Evolutionary conservation across 2,113 vertebrate genomes (phyloP).

Genomic region (Phaetusa simplex): DNA sequence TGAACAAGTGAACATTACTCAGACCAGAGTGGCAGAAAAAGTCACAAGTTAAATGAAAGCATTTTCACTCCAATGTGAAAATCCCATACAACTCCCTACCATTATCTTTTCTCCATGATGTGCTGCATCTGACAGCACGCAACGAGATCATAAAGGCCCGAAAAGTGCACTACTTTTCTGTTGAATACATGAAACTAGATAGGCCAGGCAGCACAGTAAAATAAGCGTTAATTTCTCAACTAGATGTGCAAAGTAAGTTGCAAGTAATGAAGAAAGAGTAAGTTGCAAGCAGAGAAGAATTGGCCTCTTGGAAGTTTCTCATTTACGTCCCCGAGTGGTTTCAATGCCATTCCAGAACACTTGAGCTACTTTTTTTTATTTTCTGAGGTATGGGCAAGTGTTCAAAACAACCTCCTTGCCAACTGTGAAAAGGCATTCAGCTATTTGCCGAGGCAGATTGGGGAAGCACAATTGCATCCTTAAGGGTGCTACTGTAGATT

Average conservation of each 20-base stretch:
- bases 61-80: not conserved
- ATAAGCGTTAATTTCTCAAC: not conserved
- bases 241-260: fast-evolving
- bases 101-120: not conserved
- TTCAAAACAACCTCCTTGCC: not conserved
- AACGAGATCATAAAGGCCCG: not conserved
- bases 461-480: not conserved
- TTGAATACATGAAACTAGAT: not conserved
- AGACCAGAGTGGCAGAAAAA: not conserved
- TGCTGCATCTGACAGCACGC: not conserved
- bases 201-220: not conserved
- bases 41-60: not conserved
- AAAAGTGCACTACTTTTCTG: not conserved
- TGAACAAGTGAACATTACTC: not conserved
- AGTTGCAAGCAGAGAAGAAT: not conserved
- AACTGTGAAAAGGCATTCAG: not conserved
- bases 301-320: not conserved
- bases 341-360: not conserved
- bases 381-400: not conserved
- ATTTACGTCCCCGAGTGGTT: not conserved
- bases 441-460: not conserved
- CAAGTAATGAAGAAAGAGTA: not conserved
- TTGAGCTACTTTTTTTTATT: not conserved
- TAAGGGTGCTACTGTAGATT: too few relatives aligned
- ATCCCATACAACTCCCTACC: not conserved